Evolutionary conservation across 2,888 invertebrate genomes (phyloP).

Genomic region (Electrophaes corylata): DNA sequence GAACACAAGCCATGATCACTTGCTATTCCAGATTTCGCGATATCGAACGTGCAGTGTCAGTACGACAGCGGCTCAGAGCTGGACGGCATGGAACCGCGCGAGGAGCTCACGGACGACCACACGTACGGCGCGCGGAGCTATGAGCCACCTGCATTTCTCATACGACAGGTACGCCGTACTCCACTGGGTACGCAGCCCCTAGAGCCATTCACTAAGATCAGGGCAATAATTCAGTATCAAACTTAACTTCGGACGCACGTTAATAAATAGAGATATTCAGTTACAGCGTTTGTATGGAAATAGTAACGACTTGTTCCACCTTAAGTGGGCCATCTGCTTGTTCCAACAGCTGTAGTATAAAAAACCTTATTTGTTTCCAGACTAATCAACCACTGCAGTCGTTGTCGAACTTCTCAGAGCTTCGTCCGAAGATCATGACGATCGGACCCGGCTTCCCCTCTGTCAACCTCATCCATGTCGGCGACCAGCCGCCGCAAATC

Average conservation of each 20-base stretch:
- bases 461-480: slow-evolving; percentile 72
- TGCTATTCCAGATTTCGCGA: slow-evolving; percentile 72
- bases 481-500: slow-evolving; percentile 57
- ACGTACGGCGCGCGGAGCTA: slow-evolving; percentile 69
- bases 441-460: slow-evolving; percentile 62
- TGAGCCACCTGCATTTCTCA: slow-evolving; percentile 79
- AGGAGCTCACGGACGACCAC: slow-evolving; percentile 62
- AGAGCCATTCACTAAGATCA: no score
- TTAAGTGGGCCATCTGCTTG: no score
- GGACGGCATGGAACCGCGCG: slow-evolving; percentile 53
- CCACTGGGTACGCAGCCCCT: no score
- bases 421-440: slow-evolving; percentile 69
- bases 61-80: slow-evolving; percentile 71
- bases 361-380: no score
- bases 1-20: background rate
- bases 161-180: slow-evolving; percentile 66
- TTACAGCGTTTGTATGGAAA: no score
- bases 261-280: no score
- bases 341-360: no score
- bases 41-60: slow-evolving; percentile 87
- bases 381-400: slow-evolving; percentile 39
- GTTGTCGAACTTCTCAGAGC: slow-evolving; percentile 56
- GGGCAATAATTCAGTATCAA: no score
- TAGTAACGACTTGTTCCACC: no score
- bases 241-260: no score